Percentiles rank a stretch among this genome's conserved stretches.
These are phyloP conservation scores for Typhlichthys eigenmanni DNA, from an alignment of 2,797 vertebrate species.

Conservation along the genomic window DNA sequence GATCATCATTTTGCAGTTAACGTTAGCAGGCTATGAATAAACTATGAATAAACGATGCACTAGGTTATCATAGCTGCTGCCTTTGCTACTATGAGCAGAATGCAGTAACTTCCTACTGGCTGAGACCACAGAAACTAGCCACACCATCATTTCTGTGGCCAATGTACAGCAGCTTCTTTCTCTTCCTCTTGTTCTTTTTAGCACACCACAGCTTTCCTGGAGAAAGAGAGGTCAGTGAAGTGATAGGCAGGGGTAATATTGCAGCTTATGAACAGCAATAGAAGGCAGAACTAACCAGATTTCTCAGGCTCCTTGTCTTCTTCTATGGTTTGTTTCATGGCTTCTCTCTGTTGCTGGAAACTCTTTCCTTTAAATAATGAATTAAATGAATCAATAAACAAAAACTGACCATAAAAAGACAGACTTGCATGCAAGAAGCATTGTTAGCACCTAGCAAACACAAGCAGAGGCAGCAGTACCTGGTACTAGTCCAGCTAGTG, in stretches of 20 bases:
- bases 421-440: too few relatives aligned
- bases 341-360: slow-evolving; percentile 97
- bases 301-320: slow-evolving; percentile 91
- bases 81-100: not conserved
- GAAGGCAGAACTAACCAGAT: slow-evolving; percentile 62
- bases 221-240: slow-evolving; percentile 3
- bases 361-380: slow-evolving; percentile 81
- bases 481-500: slow-evolving; percentile 93
- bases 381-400: too few relatives aligned
- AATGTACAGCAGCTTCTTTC: slow-evolving; percentile 93
- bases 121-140: not conserved
- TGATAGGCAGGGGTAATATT: not conserved
- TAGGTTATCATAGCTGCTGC: not conserved
- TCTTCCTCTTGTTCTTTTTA: slow-evolving; percentile 98
- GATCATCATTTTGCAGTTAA: not conserved
- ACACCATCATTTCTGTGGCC: slow-evolving; percentile 92
- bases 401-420: too few relatives aligned
- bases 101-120: not conserved
- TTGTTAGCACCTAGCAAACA: too few relatives aligned
- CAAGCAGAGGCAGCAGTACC: slow-evolving; percentile 69
- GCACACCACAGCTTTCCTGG: slow-evolving; percentile 97
- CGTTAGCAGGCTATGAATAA: not conserved
- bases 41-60: not conserved
- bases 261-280: not conserved
- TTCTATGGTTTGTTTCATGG: slow-evolving; percentile 97